phyloP scores from a whole-genome alignment of 2,888 invertebrate species.

The Hirtodrosophila confusa region DNA sequence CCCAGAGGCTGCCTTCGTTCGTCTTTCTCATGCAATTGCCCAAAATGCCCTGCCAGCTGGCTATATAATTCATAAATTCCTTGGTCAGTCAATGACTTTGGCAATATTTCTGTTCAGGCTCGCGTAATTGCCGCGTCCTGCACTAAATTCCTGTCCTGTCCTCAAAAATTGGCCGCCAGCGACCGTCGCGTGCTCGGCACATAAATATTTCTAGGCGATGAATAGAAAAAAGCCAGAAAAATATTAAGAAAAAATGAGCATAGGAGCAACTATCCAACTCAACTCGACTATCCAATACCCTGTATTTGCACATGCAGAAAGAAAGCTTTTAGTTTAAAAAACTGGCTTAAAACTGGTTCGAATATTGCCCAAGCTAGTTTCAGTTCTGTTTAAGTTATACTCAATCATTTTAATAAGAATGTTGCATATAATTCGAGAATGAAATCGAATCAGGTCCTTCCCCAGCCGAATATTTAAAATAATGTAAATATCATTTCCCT shows the following conservation, averaged over 20 bases:
- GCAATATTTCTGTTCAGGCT: conserved; percentile 52
- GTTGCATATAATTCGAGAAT: too few species aligned
- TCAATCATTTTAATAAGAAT: too few species aligned
- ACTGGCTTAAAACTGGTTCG: too few species aligned
- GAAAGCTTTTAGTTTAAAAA: too few species aligned
- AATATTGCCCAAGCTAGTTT: too few species aligned
- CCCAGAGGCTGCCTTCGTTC: conserved; percentile 8
- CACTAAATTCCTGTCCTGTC: conserved; percentile 59
- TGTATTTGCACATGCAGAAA: not conserved
- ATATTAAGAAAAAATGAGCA: not conserved
- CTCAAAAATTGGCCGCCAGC: conserved; percentile 59
- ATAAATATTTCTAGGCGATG: conserved; percentile 68
- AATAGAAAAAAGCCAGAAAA: conserved; percentile 6
- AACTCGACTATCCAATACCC: not conserved
- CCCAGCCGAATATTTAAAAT: too few species aligned
- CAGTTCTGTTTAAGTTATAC: too few species aligned
- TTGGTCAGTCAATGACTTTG: conserved; percentile 68
- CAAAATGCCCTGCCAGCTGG: not conserved
- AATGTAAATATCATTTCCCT: too few species aligned
- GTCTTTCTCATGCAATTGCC: not conserved
- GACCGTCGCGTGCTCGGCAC: conserved; percentile 52
- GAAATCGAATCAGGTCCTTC: too few species aligned
- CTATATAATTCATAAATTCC: conserved; percentile 69
- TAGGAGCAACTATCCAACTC: not conserved
- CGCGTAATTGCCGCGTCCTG: conserved; percentile 64